These are phyloP conservation scores for Ranitomeya variabilis DNA, from an alignment of 2,113 vertebrate genomes.

Conservation along the genomic window DNA sequence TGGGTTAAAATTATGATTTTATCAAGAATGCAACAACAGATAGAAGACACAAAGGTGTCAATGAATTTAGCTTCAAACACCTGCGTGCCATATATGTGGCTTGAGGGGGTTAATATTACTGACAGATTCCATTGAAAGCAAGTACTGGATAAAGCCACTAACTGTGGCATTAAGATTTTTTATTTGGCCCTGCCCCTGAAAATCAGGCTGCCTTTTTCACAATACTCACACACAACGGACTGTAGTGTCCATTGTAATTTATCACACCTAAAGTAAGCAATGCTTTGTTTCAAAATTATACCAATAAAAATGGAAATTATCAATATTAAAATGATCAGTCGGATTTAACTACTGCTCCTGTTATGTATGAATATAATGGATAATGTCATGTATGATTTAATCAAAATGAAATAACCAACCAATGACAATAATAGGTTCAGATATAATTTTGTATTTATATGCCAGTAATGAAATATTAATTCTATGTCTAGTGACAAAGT, in stretches of 20 bases:
- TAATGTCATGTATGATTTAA: slow-evolving; percentile 55
- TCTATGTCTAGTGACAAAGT: slow-evolving; percentile 48
- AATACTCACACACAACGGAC: neutral
- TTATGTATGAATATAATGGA: slow-evolving; percentile 59
- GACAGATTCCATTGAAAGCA: no score
- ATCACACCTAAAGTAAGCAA: neutral
- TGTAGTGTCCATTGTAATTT: neutral
- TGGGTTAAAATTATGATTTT: no score
- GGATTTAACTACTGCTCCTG: slow-evolving; percentile 46
- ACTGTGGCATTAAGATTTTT: no score
- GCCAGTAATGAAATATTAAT: slow-evolving; percentile 35
- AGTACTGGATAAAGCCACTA: no score
- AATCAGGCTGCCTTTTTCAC: neutral
- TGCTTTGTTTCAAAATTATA: neutral
- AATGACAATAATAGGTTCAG: slow-evolving; percentile 61
- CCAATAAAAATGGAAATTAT: neutral
- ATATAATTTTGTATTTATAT: slow-evolving; percentile 61
- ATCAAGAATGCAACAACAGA: no score
- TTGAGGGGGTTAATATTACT: no score
- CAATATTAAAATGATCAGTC: neutral
- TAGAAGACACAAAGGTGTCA: no score
- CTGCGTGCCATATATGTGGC: no score
- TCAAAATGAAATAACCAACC: slow-evolving; percentile 65
- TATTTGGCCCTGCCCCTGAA: no score
- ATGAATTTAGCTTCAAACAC: no score